A percentile compares a stretch with the other conserved stretches of the same genome.
phyloP scores from a whole-genome alignment of 2,888 invertebrate genomes.

The Ectemnius cavifrons region DNA sequence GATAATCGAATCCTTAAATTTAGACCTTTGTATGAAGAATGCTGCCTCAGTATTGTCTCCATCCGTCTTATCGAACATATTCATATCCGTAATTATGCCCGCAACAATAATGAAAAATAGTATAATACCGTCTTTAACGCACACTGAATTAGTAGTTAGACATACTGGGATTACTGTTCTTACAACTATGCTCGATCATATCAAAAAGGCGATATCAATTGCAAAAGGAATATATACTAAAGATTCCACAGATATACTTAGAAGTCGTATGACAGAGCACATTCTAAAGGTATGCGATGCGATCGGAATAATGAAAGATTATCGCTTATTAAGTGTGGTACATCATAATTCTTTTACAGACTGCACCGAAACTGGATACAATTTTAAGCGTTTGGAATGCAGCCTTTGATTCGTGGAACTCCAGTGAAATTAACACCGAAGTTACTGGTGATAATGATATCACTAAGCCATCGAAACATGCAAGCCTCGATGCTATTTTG shows the following conservation, averaged over 20 bases:
- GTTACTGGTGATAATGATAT: conserved; percentile 30
- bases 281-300: conserved; percentile 60
- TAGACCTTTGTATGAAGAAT: conserved; percentile 76
- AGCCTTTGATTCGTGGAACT: conserved; percentile 40
- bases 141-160: conserved; percentile 67
- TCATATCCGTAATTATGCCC: conserved; percentile 80
- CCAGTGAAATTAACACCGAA: conserved; percentile 47
- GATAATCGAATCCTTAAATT: conserved; percentile 68
- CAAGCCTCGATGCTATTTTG: conserved; percentile 76
- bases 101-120: conserved; percentile 78
- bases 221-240: conserved; percentile 44
- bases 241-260: conserved; percentile 43
- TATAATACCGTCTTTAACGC: conserved; percentile 64
- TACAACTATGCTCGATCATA: conserved; percentile 77
- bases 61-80: conserved; percentile 80
- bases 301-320: background rate
- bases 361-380: conserved; percentile 74
- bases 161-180: conserved; percentile 74
- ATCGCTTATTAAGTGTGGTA: background rate
- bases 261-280: conserved; percentile 59
- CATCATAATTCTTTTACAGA: conserved; percentile 42
- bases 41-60: conserved; percentile 78
- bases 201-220: conserved; percentile 69
- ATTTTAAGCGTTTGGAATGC: conserved; percentile 74
- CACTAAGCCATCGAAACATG: conserved; percentile 50